phyloP scores from a whole-genome alignment of 2,113 vertebrate species.

The Trichechus manatus region DNA sequence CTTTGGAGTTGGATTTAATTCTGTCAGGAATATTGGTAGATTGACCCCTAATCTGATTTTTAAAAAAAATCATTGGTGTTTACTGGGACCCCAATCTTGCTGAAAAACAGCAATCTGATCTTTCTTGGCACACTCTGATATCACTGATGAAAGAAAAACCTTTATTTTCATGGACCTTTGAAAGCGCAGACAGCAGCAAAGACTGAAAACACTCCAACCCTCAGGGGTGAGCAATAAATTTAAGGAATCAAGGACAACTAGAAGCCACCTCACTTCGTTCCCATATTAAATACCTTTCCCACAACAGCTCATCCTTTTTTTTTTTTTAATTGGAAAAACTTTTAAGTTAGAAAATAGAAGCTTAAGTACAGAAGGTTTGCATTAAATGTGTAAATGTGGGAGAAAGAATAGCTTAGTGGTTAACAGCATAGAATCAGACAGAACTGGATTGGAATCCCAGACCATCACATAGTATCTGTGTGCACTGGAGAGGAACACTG shows the following conservation, averaged over 20 bases:
- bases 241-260: neutral
- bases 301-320: neutral
- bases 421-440: neutral
- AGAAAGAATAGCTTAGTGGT: neutral
- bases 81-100: neutral
- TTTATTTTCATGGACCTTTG: neutral
- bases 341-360: neutral
- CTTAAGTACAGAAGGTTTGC: neutral
- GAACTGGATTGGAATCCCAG: neutral
- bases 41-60: neutral
- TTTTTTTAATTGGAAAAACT: conserved; percentile 24
- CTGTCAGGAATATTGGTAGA: neutral
- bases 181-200: neutral
- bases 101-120: neutral
- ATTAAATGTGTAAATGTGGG: neutral
- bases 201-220: neutral
- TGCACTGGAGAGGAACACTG: neutral
- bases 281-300: neutral
- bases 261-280: neutral
- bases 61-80: conserved; percentile 11
- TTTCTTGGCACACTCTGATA: neutral
- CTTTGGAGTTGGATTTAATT: conserved; percentile 41
- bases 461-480: neutral
- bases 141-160: neutral
- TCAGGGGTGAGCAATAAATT: neutral